These are phyloP conservation scores for Bucorvus abyssinicus DNA, from an alignment of 2,797 vertebrate genomes.

Conservation along the genomic window DNA sequence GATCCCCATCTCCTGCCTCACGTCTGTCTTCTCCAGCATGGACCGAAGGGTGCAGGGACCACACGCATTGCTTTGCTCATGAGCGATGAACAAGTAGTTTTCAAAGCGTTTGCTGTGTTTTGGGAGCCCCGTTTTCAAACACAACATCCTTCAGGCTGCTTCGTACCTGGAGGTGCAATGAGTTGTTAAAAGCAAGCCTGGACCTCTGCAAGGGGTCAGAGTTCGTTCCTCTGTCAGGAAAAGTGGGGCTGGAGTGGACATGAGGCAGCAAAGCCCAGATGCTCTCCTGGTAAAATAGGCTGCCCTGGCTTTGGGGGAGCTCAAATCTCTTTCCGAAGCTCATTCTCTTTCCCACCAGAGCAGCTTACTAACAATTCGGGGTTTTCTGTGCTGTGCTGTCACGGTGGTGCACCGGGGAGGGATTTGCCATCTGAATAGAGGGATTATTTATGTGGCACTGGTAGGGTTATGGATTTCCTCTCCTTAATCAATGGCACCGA, in stretches of 20 bases:
- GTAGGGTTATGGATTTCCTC: not conserved
- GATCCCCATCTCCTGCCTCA: not conserved
- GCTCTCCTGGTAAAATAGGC: not conserved
- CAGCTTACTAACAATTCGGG: not conserved
- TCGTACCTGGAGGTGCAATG: not conserved
- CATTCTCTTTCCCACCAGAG: not conserved
- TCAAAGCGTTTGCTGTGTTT: not conserved
- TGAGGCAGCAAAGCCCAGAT: not conserved
- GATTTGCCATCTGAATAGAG: not conserved
- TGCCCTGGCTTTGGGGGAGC: not conserved
- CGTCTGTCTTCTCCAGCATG: not conserved
- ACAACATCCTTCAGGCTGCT: not conserved
- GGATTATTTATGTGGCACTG: not conserved
- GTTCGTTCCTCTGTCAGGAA: not conserved
- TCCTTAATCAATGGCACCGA: not conserved
- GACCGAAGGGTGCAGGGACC: not conserved
- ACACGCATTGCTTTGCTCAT: accelerated
- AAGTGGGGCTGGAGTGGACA: not conserved
- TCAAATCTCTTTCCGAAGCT: not conserved
- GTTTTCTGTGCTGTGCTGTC: not conserved
- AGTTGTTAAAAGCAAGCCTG: not conserved
- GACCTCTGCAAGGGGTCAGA: not conserved
- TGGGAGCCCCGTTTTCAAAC: not conserved
- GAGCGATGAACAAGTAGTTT: not conserved
- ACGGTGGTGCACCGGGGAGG: not conserved